Evolutionary conservation across 2,888 invertebrate genomes (phyloP), one percentile per base, ranked within the genome.

Genomic region (Barypeithes pellucidus): DNA sequence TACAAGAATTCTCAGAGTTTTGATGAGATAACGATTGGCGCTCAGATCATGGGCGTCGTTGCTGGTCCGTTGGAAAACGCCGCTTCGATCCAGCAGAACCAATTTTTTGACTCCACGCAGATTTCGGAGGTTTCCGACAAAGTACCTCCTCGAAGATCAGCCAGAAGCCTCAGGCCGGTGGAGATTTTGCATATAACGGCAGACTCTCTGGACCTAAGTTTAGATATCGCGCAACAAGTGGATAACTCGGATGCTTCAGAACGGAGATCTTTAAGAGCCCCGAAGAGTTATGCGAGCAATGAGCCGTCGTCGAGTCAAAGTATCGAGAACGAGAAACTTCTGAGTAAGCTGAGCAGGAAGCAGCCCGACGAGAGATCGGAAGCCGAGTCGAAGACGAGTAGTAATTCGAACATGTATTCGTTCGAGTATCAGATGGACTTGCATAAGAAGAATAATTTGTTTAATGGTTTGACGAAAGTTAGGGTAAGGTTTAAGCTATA

Each of bases 391-490:
- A 79, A 79, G 72, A 2, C 88, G 87, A 78, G 83, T 85, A 63
- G 20, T 22, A 29, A 41, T 29, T 12, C 61, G 3, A 67, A 72
- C 22, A 33, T 70, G 12, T 77, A 77, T 61, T 75, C 81, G 5
- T 79, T 89, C 43, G 86, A 87, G 2, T 77, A 78, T 16, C 83
- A 84, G 69, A 75, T 79, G 18, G 78, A 79, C 2, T 75, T 85
- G 2, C 85, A 85, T 75, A 88, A 88, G 11, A 88, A 89, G 80
- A 89, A 90, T 12, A 91, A 90, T 80, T 82, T 94, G 29, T 94
- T 94, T 78, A 91, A 90, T 82, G 93, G 93, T 0, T 85, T 92
- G n/a, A 85, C 88, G 4, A 89, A 89, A 70, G 95, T 94, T 76
- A 91, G 91, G 79, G 91, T 74, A 71, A 54, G 70, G 4, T 54